Evolutionary conservation across 2,888 invertebrate species (phyloP), one percentile per base, ranked within the genome.

Genomic region (Leptinotarsa haldemani): DNA sequence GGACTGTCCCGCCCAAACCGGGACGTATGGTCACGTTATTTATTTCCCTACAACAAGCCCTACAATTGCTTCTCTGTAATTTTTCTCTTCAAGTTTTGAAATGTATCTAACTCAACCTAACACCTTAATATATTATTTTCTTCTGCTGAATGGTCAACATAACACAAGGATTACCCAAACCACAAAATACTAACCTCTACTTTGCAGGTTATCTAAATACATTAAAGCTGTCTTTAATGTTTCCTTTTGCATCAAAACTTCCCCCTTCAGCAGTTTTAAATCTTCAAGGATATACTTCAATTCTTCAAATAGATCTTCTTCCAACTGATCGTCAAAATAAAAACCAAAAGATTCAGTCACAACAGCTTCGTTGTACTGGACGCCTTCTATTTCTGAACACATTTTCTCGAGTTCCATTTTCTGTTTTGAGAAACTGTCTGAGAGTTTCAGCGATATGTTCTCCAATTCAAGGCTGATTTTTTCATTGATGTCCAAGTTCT

Each of bases 391-490:
- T 88, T 93, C 90, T 75, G 91, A 90, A 87, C 90, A 92, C 81
- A 93, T 92, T 72, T 91, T 90, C 76, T 93, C 92, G 61, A 93
- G 84, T 83, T 93, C 93, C 61, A 89, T 90, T 83, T 93, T 93
- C 80, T 93, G 93, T 84, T 92, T 90, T 80, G 91, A 90, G 80
- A 93, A 91, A 84, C 91, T 93, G 78, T 92, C 92, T 50, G 93
- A 91, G 72, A 94, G 86, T 86, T 92, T 93, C 46, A 94, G 86
- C 1, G 94, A 93, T 81, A 95, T 93, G 85, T 95, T 94, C 83
- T 95, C 95, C 78, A 95, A 88, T 83, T 94, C 94, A 25, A 91
- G 88, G 81, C 92, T 91, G 81, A 90, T 89, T 80, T 89, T 89
- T 78, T 90, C 90, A 72, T 86, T 85, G 65, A 84, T 84, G 70